A percentile compares a stretch with the other conserved stretches of the same genome.
Evolutionary conservation across 2,888 invertebrate genomes (phyloP).

Genomic region (Trachelus stipa): DNA sequence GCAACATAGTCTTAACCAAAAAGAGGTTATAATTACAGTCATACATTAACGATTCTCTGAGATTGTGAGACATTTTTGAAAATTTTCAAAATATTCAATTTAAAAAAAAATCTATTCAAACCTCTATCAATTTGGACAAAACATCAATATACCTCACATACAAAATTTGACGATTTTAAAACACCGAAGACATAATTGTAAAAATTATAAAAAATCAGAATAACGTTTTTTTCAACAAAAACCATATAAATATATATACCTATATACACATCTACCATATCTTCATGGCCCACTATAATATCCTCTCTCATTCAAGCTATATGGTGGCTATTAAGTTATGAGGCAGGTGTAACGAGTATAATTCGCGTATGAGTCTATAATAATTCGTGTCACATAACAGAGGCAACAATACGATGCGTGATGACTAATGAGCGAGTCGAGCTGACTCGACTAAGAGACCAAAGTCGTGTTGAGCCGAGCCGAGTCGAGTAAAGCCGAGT

Average conservation of each 20-base stretch:
- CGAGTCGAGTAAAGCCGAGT: not conserved
- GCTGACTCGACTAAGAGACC: not conserved
- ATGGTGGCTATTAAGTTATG: not conserved
- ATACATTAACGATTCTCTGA: slow-evolving; percentile 52
- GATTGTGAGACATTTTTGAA: slow-evolving; percentile 32
- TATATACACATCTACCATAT: not conserved
- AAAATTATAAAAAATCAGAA: not conserved
- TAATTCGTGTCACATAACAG: slow-evolving; percentile 6
- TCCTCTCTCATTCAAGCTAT: not conserved
- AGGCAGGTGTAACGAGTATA: slow-evolving; percentile 5
- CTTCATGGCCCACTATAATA: not conserved
- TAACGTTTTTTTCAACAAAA: not conserved
- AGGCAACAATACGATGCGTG: slow-evolving; percentile 17
- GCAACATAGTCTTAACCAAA: slow-evolving; percentile 66
- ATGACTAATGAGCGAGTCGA: slow-evolving; percentile 21
- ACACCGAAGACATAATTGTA: not conserved
- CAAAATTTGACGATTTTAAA: not conserved
- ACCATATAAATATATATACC: not conserved
- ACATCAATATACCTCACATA: not conserved
- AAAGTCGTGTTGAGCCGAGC: not conserved
- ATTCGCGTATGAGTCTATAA: slow-evolving; percentile 3
- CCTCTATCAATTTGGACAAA: not conserved
- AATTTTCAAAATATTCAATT: slow-evolving; percentile 8
- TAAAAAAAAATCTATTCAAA: not conserved
- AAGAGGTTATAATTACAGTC: slow-evolving; percentile 70